These are phyloP conservation scores for Pseudomyrmex flavicornis DNA, from an alignment of 1,140 invertebrate species.

Conservation along the genomic window DNA sequence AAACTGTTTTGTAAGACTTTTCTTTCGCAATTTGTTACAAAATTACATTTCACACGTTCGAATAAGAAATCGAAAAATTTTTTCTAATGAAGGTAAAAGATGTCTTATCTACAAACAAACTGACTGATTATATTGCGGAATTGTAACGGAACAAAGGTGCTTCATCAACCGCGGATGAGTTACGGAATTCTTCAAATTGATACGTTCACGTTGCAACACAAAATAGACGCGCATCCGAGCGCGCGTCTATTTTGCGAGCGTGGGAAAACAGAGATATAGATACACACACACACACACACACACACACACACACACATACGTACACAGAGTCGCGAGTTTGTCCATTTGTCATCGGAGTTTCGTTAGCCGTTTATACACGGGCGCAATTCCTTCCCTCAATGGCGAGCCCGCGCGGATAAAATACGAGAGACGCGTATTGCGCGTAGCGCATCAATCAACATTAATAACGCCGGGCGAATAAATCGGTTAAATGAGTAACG, in stretches of 20 bases:
- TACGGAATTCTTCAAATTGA: no score
- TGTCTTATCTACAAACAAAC: no score
- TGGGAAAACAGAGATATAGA: neutral
- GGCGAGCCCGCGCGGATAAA: slow-evolving; percentile 25
- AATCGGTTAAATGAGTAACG: slow-evolving; percentile 56
- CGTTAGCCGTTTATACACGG: slow-evolving; percentile 22
- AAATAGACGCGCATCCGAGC: no score
- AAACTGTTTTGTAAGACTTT: no score
- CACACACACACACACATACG: no score
- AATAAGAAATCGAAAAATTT: no score
- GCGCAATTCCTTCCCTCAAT: slow-evolving; percentile 41
- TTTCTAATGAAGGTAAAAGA: no score
- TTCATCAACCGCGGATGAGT: no score
- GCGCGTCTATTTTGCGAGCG: neutral
- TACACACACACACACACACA: no score
- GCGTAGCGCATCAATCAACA: slow-evolving; percentile 53
- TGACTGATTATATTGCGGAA: no score
- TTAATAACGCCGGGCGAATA: slow-evolving; percentile 55
- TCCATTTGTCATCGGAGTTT: slow-evolving; percentile 50
- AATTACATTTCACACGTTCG: neutral
- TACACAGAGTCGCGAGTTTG: neutral
- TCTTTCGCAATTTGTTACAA: neutral
- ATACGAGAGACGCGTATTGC: slow-evolving; percentile 54
- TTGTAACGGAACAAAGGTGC: no score
- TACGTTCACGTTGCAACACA: no score